A percentile compares a stretch with the other conserved stretches of the same genome.
These are phyloP conservation scores for Hiodon alosoides DNA, from an alignment of 2,113 vertebrate species.

Conservation along the genomic window DNA sequence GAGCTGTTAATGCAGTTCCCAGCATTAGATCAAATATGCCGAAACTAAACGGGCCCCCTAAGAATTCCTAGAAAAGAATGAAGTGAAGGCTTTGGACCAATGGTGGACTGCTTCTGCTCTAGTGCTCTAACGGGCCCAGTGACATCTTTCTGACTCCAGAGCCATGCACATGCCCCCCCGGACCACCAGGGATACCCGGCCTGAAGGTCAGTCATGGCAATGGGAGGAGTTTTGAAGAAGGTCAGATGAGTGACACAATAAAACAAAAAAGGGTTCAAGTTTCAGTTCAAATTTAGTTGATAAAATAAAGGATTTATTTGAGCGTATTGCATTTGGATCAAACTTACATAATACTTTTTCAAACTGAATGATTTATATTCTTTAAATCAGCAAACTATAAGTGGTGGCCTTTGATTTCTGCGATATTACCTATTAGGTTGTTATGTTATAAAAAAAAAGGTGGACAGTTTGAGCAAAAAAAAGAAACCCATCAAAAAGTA, in stretches of 20 bases:
- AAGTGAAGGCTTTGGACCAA: neutral
- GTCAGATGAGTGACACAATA: neutral
- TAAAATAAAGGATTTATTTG: too few relatives aligned
- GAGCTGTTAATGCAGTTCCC: neutral
- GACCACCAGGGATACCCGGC: slow-evolving; percentile 77
- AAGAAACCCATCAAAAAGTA: slow-evolving; percentile 22
- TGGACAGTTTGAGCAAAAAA: neutral
- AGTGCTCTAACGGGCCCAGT: slow-evolving; percentile 82
- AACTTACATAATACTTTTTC: too few relatives aligned
- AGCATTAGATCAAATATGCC: neutral
- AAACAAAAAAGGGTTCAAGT: too few relatives aligned
- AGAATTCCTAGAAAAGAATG: neutral
- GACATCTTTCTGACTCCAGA: slow-evolving; percentile 69
- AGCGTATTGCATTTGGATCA: too few relatives aligned
- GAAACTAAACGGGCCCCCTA: neutral
- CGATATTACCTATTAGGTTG: neutral
- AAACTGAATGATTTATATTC: too few relatives aligned
- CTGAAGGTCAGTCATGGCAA: slow-evolving; percentile 57
- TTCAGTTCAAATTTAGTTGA: too few relatives aligned
- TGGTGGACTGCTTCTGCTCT: slow-evolving; percentile 34
- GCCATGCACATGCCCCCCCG: slow-evolving; percentile 83
- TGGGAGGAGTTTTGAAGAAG: neutral
- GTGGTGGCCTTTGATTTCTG: too few relatives aligned
- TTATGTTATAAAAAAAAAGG: slow-evolving; percentile 18
- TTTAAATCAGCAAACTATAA: too few relatives aligned